A percentile compares a stretch with the other conserved stretches of the same genome.
These are phyloP conservation scores for Cyrtonyx montezumae DNA, from an alignment of 2,113 vertebrate species.

Conservation along the genomic window DNA sequence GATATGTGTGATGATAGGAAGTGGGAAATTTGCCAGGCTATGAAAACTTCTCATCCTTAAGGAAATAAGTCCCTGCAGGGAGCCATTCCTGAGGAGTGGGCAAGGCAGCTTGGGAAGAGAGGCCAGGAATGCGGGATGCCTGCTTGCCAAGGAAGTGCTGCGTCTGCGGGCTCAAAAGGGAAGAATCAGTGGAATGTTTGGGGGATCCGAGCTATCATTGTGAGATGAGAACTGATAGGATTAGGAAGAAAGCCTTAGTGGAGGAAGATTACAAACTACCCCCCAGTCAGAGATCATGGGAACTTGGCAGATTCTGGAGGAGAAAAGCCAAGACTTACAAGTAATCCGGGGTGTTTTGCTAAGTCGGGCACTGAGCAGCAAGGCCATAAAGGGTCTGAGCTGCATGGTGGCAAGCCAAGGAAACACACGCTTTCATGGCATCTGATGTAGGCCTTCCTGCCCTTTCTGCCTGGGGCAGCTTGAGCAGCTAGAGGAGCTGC, in stretches of 20 bases:
- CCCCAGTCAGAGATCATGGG: neutral
- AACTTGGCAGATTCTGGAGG: conserved; percentile 22
- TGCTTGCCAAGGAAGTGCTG: conserved; percentile 48
- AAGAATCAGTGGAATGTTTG: conserved; percentile 68
- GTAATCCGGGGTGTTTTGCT: neutral
- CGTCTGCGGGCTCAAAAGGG: conserved; percentile 32
- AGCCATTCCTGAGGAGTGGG: conserved; percentile 67
- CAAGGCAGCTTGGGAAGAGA: conserved; percentile 56
- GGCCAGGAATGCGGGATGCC: conserved; percentile 43
- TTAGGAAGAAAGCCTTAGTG: conserved; percentile 38
- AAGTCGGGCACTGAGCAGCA: fast-evolving
- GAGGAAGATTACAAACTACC: conserved; percentile 8
- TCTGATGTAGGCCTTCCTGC: neutral
- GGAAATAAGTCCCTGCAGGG: conserved; percentile 61
- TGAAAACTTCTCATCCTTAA: conserved; percentile 64
- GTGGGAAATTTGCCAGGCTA: conserved; percentile 59
- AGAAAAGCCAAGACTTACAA: conserved; percentile 11
- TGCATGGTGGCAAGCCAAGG: neutral
- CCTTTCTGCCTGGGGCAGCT: neutral
- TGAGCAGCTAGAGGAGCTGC: neutral
- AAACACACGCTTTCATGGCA: neutral
- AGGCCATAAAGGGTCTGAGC: neutral
- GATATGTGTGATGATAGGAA: conserved; percentile 44
- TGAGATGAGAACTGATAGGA: conserved; percentile 52
- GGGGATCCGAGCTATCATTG: conserved; percentile 44